Evolutionary conservation across 92 coral and sea anemone species (phyloP).

Genomic region (Nematostella vectensis): DNA sequence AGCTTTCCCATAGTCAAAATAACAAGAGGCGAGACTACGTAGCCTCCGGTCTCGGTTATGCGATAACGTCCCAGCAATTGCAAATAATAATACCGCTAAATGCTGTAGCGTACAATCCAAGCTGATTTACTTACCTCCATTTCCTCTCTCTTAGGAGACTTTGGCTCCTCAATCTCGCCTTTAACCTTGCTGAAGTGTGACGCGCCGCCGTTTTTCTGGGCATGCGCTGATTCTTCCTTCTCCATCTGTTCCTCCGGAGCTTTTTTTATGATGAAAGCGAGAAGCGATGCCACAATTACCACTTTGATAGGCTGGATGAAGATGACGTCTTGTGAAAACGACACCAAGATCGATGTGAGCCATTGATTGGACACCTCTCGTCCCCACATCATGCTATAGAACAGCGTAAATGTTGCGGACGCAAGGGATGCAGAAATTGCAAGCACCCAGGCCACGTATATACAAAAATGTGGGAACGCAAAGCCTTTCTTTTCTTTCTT

Average conservation of each 20-base stretch:
- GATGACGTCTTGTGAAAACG: constrained; percentile 90
- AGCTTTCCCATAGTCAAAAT: too few relatives aligned
- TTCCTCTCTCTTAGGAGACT: constrained; percentile 47
- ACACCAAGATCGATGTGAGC: constrained; percentile 82
- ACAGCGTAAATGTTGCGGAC: constrained; percentile 80
- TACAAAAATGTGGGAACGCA: constrained; percentile 54
- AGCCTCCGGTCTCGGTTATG: too few relatives aligned
- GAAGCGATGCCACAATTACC: constrained; percentile 62
- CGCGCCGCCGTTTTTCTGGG: constrained; percentile 11
- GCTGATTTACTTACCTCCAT: too few relatives aligned
- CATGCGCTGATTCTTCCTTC: constrained; percentile 9
- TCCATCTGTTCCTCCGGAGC: constrained; percentile 74
- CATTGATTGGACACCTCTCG: constrained; percentile 83
- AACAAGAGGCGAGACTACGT: too few relatives aligned
- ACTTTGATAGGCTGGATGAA: constrained; percentile 91
- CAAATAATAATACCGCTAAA: too few relatives aligned
- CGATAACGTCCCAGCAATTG: too few relatives aligned
- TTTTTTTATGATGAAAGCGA: constrained; percentile 72
- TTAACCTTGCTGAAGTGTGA: constrained; percentile 14
- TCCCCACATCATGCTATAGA: constrained; percentile 93
- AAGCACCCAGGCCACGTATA: constrained; percentile 70
- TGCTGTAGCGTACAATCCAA: too few relatives aligned
- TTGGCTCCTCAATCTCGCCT: constrained; percentile 36
- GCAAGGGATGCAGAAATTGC: constrained; percentile 56
- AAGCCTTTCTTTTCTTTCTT: constrained; percentile 31